A percentile compares a stretch with the other conserved stretches of the same genome.
Conservation (phyloP, 2,113 vertebrate species). For the Pseudorhombus dupliciocellatus region DNA sequence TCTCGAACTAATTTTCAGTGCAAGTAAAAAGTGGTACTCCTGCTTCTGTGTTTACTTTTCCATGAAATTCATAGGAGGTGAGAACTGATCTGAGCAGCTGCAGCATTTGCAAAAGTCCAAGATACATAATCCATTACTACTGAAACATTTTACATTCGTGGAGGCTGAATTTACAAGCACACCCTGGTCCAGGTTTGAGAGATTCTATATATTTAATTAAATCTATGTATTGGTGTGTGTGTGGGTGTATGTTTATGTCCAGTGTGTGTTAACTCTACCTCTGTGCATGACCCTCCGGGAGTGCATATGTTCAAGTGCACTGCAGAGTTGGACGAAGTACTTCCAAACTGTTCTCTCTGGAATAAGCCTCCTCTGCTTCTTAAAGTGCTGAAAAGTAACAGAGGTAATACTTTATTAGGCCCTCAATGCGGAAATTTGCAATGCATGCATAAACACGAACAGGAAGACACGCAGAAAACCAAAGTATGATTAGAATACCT, state of each 20-base stretch:
- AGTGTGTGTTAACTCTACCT: constrained; percentile 78
- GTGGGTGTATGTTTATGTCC: background rate
- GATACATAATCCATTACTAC: background rate
- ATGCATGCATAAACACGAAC: constrained; percentile 21
- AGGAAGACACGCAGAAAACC: constrained; percentile 16
- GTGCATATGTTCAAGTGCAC: constrained; percentile 97
- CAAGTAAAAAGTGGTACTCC: no score
- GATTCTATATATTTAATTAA: background rate
- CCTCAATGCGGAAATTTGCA: no score
- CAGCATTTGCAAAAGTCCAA: background rate
- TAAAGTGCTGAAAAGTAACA: constrained; percentile 89
- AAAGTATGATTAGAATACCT: constrained; percentile 26
- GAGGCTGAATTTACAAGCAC: background rate
- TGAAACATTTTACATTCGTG: background rate
- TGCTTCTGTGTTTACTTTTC: no score
- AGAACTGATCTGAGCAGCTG: no score
- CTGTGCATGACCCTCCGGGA: constrained; percentile 98
- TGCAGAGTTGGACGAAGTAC: constrained; percentile 99
- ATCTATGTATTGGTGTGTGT: background rate
- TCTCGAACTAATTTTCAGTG: no score
- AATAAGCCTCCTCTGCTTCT: constrained; percentile 96
- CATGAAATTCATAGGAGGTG: no score
- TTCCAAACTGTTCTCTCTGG: constrained; percentile 98
- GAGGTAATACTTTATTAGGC: background rate
- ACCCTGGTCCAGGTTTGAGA: background rate